Conservation (phyloP, 2,797 vertebrate species). For the Lophotriccus pileatus region DNA sequence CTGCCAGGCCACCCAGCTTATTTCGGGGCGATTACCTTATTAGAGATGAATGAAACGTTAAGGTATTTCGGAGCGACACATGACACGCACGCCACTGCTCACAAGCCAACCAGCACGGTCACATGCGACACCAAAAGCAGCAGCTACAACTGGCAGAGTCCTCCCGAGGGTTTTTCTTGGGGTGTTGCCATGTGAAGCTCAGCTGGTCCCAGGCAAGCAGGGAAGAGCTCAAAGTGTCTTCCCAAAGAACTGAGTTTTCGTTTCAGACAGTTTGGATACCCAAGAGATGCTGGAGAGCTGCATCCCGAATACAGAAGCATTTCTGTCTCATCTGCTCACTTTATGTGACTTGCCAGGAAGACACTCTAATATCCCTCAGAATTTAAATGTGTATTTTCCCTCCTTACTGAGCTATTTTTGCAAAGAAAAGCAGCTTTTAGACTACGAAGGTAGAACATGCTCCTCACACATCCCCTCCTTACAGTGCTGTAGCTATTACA, state of each 20-base stretch:
- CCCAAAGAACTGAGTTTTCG: not conserved
- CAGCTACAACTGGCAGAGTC: slow-evolving; percentile 34
- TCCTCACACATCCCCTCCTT: not conserved
- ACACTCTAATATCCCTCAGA: accelerated
- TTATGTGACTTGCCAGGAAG: not conserved
- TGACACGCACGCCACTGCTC: not conserved
- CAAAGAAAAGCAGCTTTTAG: not conserved
- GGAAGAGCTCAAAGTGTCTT: not conserved
- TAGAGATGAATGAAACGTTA: slow-evolving; percentile 55
- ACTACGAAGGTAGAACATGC: not conserved
- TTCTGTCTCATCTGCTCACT: not conserved
- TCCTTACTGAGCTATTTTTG: not conserved
- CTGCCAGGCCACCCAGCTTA: slow-evolving; percentile 32
- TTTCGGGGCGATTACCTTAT: slow-evolving; percentile 57
- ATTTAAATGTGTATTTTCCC: not conserved
- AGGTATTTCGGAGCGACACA: slow-evolving; percentile 64
- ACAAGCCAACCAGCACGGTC: slow-evolving; percentile 20
- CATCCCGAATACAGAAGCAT: not conserved
- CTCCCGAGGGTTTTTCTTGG: not conserved
- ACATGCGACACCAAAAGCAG: slow-evolving; percentile 59
- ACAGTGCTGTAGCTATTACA: not conserved
- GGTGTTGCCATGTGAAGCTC: not conserved
- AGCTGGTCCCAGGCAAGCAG: not conserved
- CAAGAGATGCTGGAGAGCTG: not conserved
- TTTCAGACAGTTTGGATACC: not conserved